Conservation (phyloP, 2,113 vertebrate genomes). For the Megaptera novaeangliae region DNA sequence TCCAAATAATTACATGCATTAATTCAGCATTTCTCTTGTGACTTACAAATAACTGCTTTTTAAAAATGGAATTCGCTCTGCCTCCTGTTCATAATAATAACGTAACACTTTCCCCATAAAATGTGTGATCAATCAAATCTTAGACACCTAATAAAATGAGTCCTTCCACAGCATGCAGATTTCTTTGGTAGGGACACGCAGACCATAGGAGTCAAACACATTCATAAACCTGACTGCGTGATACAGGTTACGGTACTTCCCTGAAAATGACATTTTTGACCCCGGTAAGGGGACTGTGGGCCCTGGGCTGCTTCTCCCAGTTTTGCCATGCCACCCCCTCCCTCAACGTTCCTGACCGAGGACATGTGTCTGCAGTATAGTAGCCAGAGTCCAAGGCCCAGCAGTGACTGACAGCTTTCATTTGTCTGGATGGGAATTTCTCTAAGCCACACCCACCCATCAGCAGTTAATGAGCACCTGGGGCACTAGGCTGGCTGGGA, state of each 20-base stretch:
- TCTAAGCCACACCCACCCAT: not conserved
- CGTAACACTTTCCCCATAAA: conserved; percentile 41
- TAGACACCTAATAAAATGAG: conserved; percentile 33
- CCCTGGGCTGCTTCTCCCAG: not conserved
- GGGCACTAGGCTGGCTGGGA: not conserved
- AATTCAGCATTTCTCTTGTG: conserved; percentile 62
- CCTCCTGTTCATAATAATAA: conserved; percentile 53
- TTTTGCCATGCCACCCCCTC: not conserved
- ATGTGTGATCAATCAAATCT: conserved; percentile 47
- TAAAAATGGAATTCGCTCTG: conserved; percentile 55
- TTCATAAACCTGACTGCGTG: not conserved
- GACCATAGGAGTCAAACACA: not conserved
- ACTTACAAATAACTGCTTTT: conserved; percentile 60
- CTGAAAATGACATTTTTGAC: not conserved
- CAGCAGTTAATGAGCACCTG: not conserved
- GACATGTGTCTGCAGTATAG: not conserved
- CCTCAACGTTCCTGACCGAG: not conserved
- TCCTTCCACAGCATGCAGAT: not conserved
- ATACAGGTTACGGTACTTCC: not conserved
- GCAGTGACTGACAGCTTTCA: not conserved
- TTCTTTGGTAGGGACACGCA: conserved; percentile 26
- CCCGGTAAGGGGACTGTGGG: not conserved
- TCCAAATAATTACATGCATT: conserved; percentile 63
- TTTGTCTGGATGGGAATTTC: not conserved
- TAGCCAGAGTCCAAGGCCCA: not conserved